Base-by-base conservation (phyloP, 1,140 invertebrate genomes). In the Asbolus verrucosus region DNA sequence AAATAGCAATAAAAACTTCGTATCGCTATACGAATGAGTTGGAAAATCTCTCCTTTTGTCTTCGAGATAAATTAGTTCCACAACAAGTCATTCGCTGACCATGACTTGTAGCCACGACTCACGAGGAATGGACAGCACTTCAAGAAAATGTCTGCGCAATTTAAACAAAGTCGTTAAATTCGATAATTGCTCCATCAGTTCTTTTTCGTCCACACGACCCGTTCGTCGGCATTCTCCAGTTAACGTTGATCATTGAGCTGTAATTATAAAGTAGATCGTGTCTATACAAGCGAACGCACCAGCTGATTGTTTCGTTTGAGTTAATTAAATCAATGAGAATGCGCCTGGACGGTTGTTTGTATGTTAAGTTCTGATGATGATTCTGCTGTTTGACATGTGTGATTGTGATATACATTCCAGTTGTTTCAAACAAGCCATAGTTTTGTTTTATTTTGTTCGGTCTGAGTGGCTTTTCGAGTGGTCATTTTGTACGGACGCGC, bases 271-370 rank as follows among this genome's bases (percentile, higher is more conserved):
- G 16, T 43, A 43, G 13, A 16, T 14, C 33, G 4, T 9, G 16
- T 43, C 39, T 36, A 36, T n/a, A 36, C 33, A 11, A 36, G n/a
- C 24, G 24, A 8, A 38, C 33, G 33, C 33, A 38, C 4, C 4
- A 38, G 33, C n/a, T 6, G 11, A 11, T 43, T 43, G 39, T 43
- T 43, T 43, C 13, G 13, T 43, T 43, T 43, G 13, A 18, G 39
- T 43, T 43, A 43, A 43, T 43, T 43, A 43, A 43, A 43, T 43
- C 39, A 43, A 43, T 43, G 39, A 43, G 39, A 18, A 43, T n/a
- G 39, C 39, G 39, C 39, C 16, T 43, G 13, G 16, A 43, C 16
- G 39, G 5, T 16, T 43, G 39, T 43, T 43, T 43, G 39, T 43
- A 43, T 43, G 39, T 15, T 15, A 43, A 4, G 39, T 43, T 16